Conservation (phyloP, 2,797 vertebrate species). For the Rhinophrynus dorsalis region DNA sequence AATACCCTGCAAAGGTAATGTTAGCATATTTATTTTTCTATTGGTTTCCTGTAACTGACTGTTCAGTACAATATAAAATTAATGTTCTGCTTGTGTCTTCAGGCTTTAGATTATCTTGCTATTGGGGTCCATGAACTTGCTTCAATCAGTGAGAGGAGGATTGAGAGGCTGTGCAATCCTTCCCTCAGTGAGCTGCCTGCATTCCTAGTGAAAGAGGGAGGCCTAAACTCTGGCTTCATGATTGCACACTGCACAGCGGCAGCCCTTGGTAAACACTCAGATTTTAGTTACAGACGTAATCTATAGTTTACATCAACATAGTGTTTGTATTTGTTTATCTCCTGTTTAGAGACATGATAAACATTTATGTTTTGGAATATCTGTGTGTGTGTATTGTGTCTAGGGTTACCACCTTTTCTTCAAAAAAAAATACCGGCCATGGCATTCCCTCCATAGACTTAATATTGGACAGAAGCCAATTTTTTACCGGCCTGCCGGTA, state of each 20-base stretch:
- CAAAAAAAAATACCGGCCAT: too few relatives aligned
- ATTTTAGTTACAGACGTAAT: too few relatives aligned
- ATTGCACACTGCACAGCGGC: conserved; percentile 97
- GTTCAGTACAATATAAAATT: neutral
- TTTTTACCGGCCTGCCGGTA: too few relatives aligned
- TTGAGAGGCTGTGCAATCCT: conserved; percentile 92
- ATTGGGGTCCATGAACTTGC: conserved; percentile 95
- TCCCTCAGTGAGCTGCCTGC: conserved; percentile 93
- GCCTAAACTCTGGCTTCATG: conserved; percentile 98
- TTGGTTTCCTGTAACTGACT: neutral
- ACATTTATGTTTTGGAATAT: too few relatives aligned
- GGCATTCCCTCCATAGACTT: too few relatives aligned
- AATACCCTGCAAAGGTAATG: conserved; percentile 95
- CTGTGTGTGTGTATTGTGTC: too few relatives aligned
- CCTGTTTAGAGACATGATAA: too few relatives aligned
- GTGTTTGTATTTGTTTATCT: too few relatives aligned
- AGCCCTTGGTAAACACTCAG: conserved; percentile 77
- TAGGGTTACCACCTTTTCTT: too few relatives aligned
- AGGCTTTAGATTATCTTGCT: conserved; percentile 94
- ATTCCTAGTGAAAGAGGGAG: conserved; percentile 94
- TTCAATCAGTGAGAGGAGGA: conserved; percentile 93
- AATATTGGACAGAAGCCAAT: too few relatives aligned
- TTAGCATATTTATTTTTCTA: neutral
- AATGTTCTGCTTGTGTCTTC: neutral
- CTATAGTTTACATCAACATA: too few relatives aligned